Base-by-base conservation (phyloP, 2,113 vertebrate species). In the Dryoscopus gambensis region DNA sequence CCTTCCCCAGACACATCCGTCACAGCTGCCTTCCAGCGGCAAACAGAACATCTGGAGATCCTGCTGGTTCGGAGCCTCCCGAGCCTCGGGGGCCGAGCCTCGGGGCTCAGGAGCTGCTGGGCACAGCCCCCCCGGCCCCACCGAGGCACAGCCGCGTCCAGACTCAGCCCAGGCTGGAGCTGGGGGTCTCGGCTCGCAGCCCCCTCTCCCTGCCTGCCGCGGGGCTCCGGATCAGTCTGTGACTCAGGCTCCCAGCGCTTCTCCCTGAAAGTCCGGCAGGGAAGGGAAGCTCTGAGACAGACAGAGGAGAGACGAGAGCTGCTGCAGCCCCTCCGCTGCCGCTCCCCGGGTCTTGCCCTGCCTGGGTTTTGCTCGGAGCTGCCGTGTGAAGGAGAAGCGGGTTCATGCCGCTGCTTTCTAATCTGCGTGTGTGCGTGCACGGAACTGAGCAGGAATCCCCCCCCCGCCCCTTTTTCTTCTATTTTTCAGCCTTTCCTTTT, bases 121-220 rank as follows among this genome's bases (percentile, higher is more conserved):
- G 13, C 24, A 62, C 47, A 69, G n/a, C 28, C 25, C 33, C 42
- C 33, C 11, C 1, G 1, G 11, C 3, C 12, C 30, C 33, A 23
- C 24, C 7, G 2, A 46, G 70, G 14, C 39, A 25, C 12, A 5
- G 55, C 30, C 62, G 13, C 28, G 11, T 3, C 5, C 22, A 3
- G 21, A 20, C 39, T 31, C 47, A 31, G 16, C 39, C 42, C 49
- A 9, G 82, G 20, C 70, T 46, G 79, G 17, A 76, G 39, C 42
- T 0, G 35, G 33, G 52, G 75, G 11, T 3, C 33, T 50, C 2
- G 27, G 6, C 6, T 2, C 0, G 2, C 56, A 35, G 42, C 25
- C 30, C 53, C 52, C 49, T 57, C 25, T 59, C 77, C 25, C 35
- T 55, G 63, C 67, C 56, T 62, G 65, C 60, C 37, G 19, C 19